Base-by-base conservation (phyloP, 2,113 vertebrate genomes). In the Zosterops japonicus region DNA sequence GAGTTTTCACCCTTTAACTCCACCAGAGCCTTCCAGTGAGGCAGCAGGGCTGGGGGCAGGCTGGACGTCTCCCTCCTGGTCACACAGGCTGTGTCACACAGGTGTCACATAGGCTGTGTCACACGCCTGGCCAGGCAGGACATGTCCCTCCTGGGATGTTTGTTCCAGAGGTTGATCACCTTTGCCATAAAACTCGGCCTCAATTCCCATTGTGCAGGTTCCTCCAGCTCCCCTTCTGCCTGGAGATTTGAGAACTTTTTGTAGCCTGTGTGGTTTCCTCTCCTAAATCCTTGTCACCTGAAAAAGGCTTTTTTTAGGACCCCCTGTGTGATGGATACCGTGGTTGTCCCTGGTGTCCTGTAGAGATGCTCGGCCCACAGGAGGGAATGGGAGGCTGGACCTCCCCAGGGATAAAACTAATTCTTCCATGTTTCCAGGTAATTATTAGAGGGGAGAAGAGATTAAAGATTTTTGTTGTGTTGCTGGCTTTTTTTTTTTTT, bases 241-340 rank as follows among this genome's bases (percentile, higher is more conserved):
- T 41, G 23, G 11, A 41, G 42, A 12, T 70, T 52, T 46, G 12
- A 24, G 49, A 39, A 42, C 18, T 25, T 74, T 83, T 63, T 6
- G 41, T 29, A 13, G n/a, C 12, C 27, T 67, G 33, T 0, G 1
- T 47, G 1, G n/a, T 84, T 74, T 77, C 11, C 22, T 94, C 35
- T 27, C 53, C 19, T 33, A 29, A 60, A 22, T 33, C 36, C 39
- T 9, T 14, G 53, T 36, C 36, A 9, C 22, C 56, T 65, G 46
- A 21, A 10, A 28, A 2, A 28, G 31, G 8, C 14, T 42, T 47
- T 67, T 47, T 47, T 12, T 52, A 56, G 72, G 29, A 11, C 5
- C 17, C 31, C 42, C n/a, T 14, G 41, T 56, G 76, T 25, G 67
- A 8, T 28, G 56, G 72, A 5, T 0, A 0, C 29, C 1, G 0